Conservation (phyloP, 2,797 vertebrate species). For the Yasuhikotakia modesta region DNA sequence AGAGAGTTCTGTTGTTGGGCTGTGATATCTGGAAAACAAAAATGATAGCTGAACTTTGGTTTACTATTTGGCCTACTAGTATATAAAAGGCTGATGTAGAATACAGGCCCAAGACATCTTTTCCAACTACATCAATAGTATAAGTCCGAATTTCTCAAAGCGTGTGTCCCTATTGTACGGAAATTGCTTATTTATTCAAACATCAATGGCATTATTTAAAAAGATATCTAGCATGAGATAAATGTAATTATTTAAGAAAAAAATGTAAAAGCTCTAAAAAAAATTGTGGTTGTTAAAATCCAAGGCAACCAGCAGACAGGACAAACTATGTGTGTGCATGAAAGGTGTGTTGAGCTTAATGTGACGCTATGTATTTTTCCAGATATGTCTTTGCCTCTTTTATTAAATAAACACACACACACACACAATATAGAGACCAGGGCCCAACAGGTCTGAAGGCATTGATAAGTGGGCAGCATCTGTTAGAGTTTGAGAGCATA, state of each 20-base stretch:
- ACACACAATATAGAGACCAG: conserved; percentile 54
- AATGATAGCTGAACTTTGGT: conserved; percentile 6
- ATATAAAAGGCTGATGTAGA: neutral
- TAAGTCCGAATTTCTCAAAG: too few relatives aligned
- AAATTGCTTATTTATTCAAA: too few relatives aligned
- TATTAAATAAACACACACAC: neutral
- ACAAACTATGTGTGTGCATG: too few relatives aligned
- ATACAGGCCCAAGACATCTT: neutral
- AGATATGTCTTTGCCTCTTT: neutral
- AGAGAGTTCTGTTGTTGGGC: conserved; percentile 23
- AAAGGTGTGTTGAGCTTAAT: neutral
- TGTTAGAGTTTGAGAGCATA: conserved; percentile 55
- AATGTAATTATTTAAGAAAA: too few relatives aligned
- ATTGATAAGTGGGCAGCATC: conserved; percentile 40
- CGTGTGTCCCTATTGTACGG: too few relatives aligned
- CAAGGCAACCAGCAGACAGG: too few relatives aligned
- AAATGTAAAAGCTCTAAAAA: too few relatives aligned
- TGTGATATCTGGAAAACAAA: conserved; percentile 9
- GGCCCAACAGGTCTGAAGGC: conserved; percentile 30
- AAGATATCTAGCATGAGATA: too few relatives aligned
- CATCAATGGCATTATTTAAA: too few relatives aligned
- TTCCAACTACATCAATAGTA: too few relatives aligned
- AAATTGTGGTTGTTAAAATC: too few relatives aligned
- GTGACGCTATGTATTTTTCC: neutral
- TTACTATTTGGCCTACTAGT: neutral